Evolutionary conservation across 2,888 invertebrate genomes (phyloP).

Genomic region (Eupithecia pulchellata): DNA sequence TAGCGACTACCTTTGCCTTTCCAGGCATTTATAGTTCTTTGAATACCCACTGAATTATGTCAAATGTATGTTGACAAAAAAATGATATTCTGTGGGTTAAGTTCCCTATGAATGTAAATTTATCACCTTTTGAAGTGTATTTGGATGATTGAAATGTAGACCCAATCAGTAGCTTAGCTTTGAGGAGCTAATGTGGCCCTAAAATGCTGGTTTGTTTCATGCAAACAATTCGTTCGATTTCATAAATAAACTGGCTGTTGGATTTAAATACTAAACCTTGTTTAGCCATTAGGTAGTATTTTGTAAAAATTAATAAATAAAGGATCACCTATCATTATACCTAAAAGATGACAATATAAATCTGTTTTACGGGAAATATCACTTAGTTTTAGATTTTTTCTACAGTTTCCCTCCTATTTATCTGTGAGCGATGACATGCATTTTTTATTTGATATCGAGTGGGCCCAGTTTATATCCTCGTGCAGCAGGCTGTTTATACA

Average conservation of each 20-base stretch:
- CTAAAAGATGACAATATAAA: background rate
- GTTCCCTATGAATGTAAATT: conserved; percentile 5
- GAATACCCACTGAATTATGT: too few species aligned
- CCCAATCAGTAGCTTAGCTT: background rate
- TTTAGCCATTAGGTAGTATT: background rate
- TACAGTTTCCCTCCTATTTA: background rate
- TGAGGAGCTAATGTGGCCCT: background rate
- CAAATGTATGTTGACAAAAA: background rate
- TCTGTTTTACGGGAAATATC: background rate
- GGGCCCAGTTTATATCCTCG: conserved; percentile 50
- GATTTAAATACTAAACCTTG: background rate
- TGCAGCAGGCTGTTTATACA: conserved; percentile 66
- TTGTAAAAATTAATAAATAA: background rate
- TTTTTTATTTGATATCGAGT: conserved; percentile 34
- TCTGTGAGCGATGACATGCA: conserved; percentile 17
- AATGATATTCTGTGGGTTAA: conserved; percentile 2
- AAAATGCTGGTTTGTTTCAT: background rate
- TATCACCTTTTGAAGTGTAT: background rate
- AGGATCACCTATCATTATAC: background rate
- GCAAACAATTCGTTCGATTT: too few species aligned
- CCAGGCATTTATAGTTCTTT: too few species aligned
- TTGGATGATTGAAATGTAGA: background rate
- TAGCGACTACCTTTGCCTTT: background rate
- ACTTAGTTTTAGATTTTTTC: background rate
- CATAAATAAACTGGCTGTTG: too few species aligned